Conservation (phyloP, 2,888 invertebrate genomes). For the Pristionchus maxplancki region DNA sequence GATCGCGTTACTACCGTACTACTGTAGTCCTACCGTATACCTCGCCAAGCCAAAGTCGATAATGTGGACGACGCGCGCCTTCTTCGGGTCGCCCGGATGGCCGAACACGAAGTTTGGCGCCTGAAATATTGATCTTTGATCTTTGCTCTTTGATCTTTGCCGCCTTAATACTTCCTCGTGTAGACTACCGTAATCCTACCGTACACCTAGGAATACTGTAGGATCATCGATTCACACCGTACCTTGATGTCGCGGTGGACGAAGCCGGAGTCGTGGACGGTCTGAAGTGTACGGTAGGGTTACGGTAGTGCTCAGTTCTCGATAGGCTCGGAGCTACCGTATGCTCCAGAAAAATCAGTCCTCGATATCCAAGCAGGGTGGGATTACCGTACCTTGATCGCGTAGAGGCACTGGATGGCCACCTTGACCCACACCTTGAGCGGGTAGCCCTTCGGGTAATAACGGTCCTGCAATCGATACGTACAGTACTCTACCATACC, state of each 20-base stretch:
- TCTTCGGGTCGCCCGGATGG: conserved; percentile 7
- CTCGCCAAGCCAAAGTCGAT: conserved; percentile 49
- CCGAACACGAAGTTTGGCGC: conserved; percentile 48
- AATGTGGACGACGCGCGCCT: conserved; percentile 44
- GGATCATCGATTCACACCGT: too few relatives aligned
- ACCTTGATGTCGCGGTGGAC: conserved; percentile 49
- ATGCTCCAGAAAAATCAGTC: neutral
- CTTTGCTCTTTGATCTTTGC: neutral
- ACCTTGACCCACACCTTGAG: conserved; percentile 51
- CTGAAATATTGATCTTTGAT: neutral
- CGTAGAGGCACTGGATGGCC: conserved; percentile 46
- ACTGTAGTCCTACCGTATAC: neutral
- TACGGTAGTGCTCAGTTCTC: neutral
- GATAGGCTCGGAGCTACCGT: neutral
- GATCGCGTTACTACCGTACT: neutral
- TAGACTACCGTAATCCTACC: too few relatives aligned
- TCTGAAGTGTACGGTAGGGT: conserved; percentile 51
- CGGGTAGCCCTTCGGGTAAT: conserved; percentile 54
- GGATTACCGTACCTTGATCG: conserved; percentile 40
- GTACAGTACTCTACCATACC: neutral
- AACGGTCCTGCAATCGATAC: neutral
- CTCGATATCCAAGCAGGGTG: too few relatives aligned
- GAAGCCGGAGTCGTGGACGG: conserved; percentile 38
- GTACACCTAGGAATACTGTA: too few relatives aligned
- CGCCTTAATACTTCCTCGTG: too few relatives aligned